These are phyloP conservation scores for Murina feae DNA, from an alignment of 2,113 vertebrate species.

Conservation along the genomic window DNA sequence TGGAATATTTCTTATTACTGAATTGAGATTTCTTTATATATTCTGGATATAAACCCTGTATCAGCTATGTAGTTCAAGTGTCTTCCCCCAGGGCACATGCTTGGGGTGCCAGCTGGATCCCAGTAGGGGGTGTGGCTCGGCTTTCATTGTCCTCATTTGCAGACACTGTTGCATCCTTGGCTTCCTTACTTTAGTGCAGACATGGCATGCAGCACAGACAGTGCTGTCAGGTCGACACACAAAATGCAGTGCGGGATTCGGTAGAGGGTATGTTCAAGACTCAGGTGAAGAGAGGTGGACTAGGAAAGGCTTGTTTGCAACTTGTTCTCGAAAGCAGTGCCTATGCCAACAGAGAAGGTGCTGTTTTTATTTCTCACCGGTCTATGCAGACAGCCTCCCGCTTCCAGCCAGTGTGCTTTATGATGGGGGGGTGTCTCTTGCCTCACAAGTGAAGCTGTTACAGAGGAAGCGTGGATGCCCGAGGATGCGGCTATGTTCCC, in stretches of 20 bases:
- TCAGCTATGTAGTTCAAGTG: neutral
- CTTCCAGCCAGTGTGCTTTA: neutral
- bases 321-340: neutral
- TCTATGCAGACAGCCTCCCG: neutral
- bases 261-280: neutral
- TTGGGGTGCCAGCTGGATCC: no score
- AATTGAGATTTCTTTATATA: neutral
- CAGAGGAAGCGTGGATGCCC: neutral
- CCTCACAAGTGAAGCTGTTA: neutral
- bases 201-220: neutral
- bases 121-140: neutral
- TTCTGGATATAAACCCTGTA: neutral
- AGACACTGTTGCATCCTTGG: neutral
- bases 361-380: neutral
- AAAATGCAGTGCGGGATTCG: fast-evolving
- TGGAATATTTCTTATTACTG: neutral
- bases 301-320: neutral
- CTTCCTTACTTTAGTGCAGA: neutral
- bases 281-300: neutral
- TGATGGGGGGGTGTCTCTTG: neutral
- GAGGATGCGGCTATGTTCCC: neutral
- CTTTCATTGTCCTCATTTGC: neutral
- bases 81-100: neutral
- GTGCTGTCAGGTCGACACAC: neutral
- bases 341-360: neutral